A percentile compares a stretch with the other conserved stretches of the same genome.
Evolutionary conservation across 2,888 invertebrate species (phyloP).

Genomic region (Xestoiulus laeticollis): DNA sequence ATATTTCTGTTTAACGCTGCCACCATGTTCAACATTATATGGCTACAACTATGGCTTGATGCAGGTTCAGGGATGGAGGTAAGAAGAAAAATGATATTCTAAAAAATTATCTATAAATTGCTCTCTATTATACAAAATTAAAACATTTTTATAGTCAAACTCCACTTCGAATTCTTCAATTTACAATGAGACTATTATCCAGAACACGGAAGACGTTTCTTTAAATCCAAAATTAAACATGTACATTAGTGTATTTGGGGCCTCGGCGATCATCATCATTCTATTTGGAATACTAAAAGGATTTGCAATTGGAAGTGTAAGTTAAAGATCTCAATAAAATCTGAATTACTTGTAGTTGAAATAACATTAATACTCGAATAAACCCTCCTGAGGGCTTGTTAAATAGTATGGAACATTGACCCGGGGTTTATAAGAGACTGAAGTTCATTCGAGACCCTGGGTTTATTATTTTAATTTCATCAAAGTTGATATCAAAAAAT

Average conservation of each 20-base stretch:
- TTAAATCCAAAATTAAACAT: slow-evolving; percentile 36
- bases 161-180: not conserved
- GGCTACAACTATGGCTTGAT: slow-evolving; percentile 61
- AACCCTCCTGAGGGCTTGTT: no score
- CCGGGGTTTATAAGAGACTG: no score
- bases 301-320: slow-evolving; percentile 46
- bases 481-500: no score
- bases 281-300: slow-evolving; percentile 42
- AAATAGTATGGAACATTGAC: no score
- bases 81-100: not conserved
- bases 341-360: no score
- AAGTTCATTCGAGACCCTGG: no score
- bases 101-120: not conserved
- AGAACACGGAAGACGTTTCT: not conserved
- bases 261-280: slow-evolving; percentile 25
- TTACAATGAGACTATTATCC: not conserved
- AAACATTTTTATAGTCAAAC: not conserved
- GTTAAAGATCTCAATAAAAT: no score
- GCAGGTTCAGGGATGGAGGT: slow-evolving; percentile 56
- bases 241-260: slow-evolving; percentile 46
- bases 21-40: slow-evolving; percentile 60
- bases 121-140: not conserved
- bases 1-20: slow-evolving; percentile 58
- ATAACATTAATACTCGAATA: no score
- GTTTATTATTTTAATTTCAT: no score